These are phyloP conservation scores for Phalanger gymnotis DNA, from an alignment of 2,797 vertebrate genomes.

Conservation along the genomic window DNA sequence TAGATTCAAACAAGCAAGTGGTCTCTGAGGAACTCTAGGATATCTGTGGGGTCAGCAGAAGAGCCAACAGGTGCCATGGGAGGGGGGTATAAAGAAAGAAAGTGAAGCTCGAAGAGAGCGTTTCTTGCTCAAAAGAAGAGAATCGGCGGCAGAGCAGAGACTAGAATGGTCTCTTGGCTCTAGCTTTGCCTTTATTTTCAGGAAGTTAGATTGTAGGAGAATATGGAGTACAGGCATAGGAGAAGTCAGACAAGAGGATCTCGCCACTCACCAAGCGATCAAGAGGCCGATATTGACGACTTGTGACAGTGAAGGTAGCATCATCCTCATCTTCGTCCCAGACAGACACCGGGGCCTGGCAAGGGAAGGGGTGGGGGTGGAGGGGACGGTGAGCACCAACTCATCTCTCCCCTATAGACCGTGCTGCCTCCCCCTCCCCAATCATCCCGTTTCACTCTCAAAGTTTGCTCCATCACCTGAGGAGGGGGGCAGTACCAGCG, in stretches of 20 bases:
- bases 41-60: background rate
- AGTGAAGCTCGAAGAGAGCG: background rate
- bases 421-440: background rate
- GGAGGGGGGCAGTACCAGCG: conserved; percentile 79
- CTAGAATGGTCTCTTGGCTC: background rate
- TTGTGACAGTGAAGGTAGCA: conserved; percentile 88
- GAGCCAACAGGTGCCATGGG: background rate
- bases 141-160: background rate
- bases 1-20: background rate
- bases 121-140: background rate
- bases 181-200: background rate
- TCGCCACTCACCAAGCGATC: conserved; percentile 78
- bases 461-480: conserved; percentile 76
- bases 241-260: conserved; percentile 48
- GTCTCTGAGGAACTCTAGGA: background rate
- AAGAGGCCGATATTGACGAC: conserved; percentile 70
- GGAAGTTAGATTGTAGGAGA: background rate
- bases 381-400: background rate
- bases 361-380: background rate
- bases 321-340: conserved; percentile 90
- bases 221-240: conserved; percentile 21
- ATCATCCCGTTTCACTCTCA: background rate
- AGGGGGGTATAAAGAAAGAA: background rate
- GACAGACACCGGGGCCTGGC: conserved; percentile 73
- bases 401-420: background rate